phyloP scores from a whole-genome alignment of 1,140 invertebrate genomes.

The Drosophila rhopaloa region DNA sequence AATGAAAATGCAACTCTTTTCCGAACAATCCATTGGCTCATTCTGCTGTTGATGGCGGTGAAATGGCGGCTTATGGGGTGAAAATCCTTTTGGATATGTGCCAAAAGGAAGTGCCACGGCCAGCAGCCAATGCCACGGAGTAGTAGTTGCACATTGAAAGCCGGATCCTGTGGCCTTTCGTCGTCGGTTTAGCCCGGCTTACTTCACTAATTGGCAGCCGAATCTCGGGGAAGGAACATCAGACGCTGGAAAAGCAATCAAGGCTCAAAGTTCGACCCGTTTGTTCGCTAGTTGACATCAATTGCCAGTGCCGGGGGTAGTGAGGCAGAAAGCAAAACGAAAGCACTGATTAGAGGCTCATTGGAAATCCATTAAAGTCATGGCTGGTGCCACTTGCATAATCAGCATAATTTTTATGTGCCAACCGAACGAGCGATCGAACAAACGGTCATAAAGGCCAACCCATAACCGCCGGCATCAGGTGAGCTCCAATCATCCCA shows the following conservation, averaged over 20 bases:
- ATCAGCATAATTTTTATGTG: constrained; percentile 60
- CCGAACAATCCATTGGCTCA: constrained; percentile 1
- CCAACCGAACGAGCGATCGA: constrained; percentile 5
- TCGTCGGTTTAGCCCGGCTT: constrained; percentile 29
- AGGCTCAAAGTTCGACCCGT: constrained; percentile 42
- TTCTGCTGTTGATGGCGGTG: constrained; percentile 19
- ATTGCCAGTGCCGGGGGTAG: constrained; percentile 49
- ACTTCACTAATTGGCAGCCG: constrained; percentile 46
- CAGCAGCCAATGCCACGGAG: constrained; percentile 21
- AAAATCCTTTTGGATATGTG: constrained; percentile 58
- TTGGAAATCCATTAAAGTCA: constrained; percentile 68
- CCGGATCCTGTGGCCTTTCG: constrained; percentile 12
- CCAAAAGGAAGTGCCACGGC: constrained; percentile 56
- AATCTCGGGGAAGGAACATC: constrained; percentile 24
- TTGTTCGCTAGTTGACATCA: constrained; percentile 55
- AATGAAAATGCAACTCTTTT: constrained; percentile 30
- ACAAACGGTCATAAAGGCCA: constrained; percentile 41
- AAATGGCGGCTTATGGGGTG: constrained; percentile 49
- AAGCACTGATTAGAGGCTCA: constrained; percentile 61
- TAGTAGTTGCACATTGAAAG: neutral
- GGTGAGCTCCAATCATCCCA: constrained; percentile 47
- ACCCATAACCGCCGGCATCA: constrained; percentile 35
- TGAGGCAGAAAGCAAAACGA: constrained; percentile 19
- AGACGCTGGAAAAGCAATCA: constrained; percentile 56
- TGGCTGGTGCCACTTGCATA: constrained; percentile 48